Conservation (phyloP, 2,888 invertebrate genomes). For the Allacma fusca region DNA sequence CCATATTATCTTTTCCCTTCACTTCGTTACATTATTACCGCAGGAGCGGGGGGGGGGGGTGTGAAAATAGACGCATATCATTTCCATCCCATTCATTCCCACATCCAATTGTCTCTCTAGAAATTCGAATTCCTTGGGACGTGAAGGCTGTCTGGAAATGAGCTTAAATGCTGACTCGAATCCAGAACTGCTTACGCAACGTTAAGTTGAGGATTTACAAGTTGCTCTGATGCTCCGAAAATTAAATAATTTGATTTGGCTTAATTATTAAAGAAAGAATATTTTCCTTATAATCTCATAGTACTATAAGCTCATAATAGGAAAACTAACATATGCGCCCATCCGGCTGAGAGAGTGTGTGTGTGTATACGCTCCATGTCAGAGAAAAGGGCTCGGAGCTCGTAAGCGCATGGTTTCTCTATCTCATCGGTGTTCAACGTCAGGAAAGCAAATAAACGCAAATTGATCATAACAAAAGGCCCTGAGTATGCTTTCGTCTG, state of each 20-base stretch:
- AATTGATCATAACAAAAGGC: background rate
- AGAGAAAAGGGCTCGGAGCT: too few relatives aligned
- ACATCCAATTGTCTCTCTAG: too few relatives aligned
- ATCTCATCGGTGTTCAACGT: background rate
- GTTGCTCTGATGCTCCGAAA: background rate
- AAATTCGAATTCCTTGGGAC: too few relatives aligned
- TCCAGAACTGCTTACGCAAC: background rate
- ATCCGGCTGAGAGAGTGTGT: background rate
- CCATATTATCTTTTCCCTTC: too few relatives aligned
- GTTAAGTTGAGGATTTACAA: background rate
- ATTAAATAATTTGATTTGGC: background rate
- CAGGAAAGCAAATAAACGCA: background rate
- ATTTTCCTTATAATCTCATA: background rate
- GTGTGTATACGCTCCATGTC: too few relatives aligned
- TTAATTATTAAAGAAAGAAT: background rate
- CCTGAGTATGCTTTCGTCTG: background rate
- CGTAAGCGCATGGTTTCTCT: background rate
- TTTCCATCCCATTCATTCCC: too few relatives aligned
- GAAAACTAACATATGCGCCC: conserved; percentile 11
- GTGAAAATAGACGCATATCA: too few relatives aligned
- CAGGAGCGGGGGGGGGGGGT: too few relatives aligned
- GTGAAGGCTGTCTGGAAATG: too few relatives aligned
- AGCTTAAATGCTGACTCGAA: background rate
- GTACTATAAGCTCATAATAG: background rate
- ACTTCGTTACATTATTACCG: too few relatives aligned